Evolutionary conservation across 2,888 invertebrate genomes (phyloP), one percentile per base, ranked within the genome.

Genomic region (Perizoma affinitatum): DNA sequence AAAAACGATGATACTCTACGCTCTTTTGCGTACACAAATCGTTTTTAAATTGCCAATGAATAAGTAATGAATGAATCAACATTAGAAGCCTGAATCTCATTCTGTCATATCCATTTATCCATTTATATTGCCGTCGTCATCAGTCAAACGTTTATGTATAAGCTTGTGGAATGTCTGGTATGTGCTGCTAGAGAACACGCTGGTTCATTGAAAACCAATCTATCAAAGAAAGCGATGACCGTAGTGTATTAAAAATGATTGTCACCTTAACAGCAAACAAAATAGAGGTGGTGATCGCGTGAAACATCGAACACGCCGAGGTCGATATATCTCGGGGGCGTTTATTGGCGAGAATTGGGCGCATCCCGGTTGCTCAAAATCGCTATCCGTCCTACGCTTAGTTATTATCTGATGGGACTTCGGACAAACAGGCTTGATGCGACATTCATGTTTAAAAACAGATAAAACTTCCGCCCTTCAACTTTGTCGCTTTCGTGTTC

Each of bases 311-410:
- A 75, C 77, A 73, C 68, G 76, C 73, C 79, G 79, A 83, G 82
- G 82, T 84, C 85, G 85, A 88, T 87, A 86, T 77, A 84, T 83
- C 79, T 86, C 83, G 80, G 84, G 86, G 86, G 85, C 84, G 87
- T 88, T 90, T 89, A 91, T 90, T 91, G 88, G 86, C 85, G 87
- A 86, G 88, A 91, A 91, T 91, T 91, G 89, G 90, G 89, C 88
- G 89, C 90, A 90, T 91, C 91, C 91, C 91, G 91, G 89, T 84
- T 87, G 87, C 86, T 85, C 84, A 82, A 86, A 89, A 88, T 88
- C 87, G 87, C 88, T 89, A 87, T 88, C 86, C 87, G 81, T 87
- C 87, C 87, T 88, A 86, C 83, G 79, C 83, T 81, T 78, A 70
- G 76, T 76, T 82, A 80, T 84, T 84, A 84, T 84, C 84, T 81